Conservation (phyloP, 2,113 vertebrate species). For the Peromyscus maniculatus region DNA sequence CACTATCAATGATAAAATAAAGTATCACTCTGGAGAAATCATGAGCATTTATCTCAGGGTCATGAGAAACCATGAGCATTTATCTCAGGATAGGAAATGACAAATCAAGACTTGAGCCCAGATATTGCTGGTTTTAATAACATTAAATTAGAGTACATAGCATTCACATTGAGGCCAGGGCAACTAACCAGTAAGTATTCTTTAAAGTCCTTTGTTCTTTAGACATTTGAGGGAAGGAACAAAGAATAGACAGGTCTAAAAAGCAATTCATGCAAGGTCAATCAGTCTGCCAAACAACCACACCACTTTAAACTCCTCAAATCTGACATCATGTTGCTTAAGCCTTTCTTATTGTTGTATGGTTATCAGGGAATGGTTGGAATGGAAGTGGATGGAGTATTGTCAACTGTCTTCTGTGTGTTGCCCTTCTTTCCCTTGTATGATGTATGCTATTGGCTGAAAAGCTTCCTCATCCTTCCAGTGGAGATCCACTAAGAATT, state of each 20-base stretch:
- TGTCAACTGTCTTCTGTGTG: background rate
- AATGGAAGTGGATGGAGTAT: accelerated
- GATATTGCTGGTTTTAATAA: background rate
- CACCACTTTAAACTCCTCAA: background rate
- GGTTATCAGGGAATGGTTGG: accelerated
- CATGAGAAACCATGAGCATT: background rate
- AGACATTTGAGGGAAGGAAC: background rate
- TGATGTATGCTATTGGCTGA: background rate
- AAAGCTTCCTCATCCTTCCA: background rate
- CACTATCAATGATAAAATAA: background rate
- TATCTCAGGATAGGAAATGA: background rate
- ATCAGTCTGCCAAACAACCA: background rate
- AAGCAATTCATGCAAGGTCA: background rate
- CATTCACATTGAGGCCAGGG: background rate
- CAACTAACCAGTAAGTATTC: background rate
- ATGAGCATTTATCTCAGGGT: no score
- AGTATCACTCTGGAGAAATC: accelerated
- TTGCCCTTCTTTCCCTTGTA: background rate
- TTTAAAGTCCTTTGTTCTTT: background rate
- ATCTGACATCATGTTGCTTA: background rate
- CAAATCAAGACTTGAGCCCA: background rate
- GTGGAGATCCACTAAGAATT: background rate
- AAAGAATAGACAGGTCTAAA: background rate
- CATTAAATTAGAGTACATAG: accelerated
- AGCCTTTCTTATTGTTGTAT: background rate